Percentiles rank a stretch among this genome's conserved stretches.
Evolutionary conservation across 2,113 vertebrate species (phyloP).

Genomic region (Esox niger): DNA sequence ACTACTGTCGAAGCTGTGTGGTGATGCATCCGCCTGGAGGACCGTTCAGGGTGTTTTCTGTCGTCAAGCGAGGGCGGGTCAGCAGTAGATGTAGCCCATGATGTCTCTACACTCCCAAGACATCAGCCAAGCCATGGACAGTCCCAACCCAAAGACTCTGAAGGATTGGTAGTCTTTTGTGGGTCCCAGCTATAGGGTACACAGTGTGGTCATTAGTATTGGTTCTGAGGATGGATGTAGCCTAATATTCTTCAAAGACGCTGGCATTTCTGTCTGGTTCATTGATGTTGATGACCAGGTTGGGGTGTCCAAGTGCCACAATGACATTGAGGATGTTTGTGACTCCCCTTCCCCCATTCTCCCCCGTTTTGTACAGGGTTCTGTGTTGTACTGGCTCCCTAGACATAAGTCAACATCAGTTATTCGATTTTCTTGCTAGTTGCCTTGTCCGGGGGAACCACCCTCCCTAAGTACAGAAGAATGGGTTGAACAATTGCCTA

Average conservation of each 20-base stretch:
- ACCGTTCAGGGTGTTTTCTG: not conserved
- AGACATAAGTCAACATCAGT: too few species aligned
- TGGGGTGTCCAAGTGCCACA: not conserved
- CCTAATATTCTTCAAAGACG: not conserved
- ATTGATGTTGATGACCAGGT: not conserved
- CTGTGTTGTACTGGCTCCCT: too few species aligned
- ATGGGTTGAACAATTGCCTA: too few species aligned
- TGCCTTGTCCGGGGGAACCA: too few species aligned
- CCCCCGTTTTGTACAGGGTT: too few species aligned
- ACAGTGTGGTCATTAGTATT: not conserved
- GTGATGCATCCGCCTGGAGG: too few species aligned
- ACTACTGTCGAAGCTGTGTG: not conserved
- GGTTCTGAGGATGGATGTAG: not conserved
- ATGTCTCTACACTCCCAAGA: not conserved
- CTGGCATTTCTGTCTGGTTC: constrained; percentile 1
- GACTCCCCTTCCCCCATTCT: too few species aligned
- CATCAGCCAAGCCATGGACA: not conserved
- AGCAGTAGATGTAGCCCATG: not conserved
- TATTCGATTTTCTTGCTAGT: too few species aligned
- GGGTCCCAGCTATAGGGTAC: not conserved
- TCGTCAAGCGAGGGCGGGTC: not conserved
- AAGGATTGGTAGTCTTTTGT: not conserved
- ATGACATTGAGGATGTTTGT: constrained; percentile 3
- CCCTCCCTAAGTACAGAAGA: too few species aligned
- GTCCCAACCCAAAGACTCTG: not conserved